Evolutionary conservation across 1,140 invertebrate genomes (phyloP), one percentile per base, ranked within the genome.

Genomic region (Bombus sylvicola): DNA sequence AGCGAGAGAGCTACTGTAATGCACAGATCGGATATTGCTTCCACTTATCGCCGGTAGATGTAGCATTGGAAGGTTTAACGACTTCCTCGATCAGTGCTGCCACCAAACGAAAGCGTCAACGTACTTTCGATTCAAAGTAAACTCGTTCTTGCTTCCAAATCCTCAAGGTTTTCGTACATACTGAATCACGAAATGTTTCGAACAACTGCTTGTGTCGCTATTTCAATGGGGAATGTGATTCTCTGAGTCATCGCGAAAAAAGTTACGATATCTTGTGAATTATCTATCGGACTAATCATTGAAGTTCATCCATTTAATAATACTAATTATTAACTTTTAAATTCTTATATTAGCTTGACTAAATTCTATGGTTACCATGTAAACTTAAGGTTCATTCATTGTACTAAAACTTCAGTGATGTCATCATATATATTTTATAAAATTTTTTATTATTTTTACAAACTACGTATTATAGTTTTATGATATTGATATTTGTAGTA

Each of bases 1-100:
- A 88, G 83, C 91, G 81, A 90, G 86, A 89, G 87, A 91, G 87
- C 88, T 92, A 93, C 92, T 93, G 91, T 89, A 71, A 89, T 85
- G 72, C 89, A 88, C 82, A 76, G 89, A 85, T 90, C 88, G 83
- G 87, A 89, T 85, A 79, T 74, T 73, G 88, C 81, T 92, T 92
- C 87, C 13, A 2, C 43, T 59, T 57, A 64, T 81, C 75, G 68
- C 91, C 92, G 92, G 86, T 74, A 92, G 92, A 93, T 92, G 92
- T 91, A 89, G 91, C 74, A 13, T 69, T 15, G 22, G 18, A 75
- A 77, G 22, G 72, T 72, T n/a, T 18, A 39, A 41, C 28, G 31
- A 59, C 6, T 12, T 10, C n/a, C 59, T 31, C 75, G 74, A 39
- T 31, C n/a, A 10, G 69, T 92, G 89, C 76, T 85, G 92, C 68